These are phyloP conservation scores for Valencia hispanica DNA, from an alignment of 2,797 vertebrate genomes.

Conservation along the genomic window DNA sequence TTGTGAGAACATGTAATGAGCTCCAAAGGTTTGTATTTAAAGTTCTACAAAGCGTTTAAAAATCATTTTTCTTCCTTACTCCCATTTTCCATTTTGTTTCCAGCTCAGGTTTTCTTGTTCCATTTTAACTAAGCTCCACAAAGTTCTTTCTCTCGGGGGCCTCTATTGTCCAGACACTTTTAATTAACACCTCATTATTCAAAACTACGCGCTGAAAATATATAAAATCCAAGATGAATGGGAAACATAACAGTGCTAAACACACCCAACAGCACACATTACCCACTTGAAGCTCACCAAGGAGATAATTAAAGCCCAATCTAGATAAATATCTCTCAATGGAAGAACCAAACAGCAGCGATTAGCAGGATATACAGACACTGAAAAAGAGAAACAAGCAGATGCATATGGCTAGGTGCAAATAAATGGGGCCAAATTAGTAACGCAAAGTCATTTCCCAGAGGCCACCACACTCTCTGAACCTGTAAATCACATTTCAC, in stretches of 20 bases:
- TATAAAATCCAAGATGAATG: background rate
- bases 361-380: slow-evolving; percentile 36
- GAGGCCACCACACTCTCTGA: slow-evolving; percentile 39
- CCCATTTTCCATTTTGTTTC: background rate
- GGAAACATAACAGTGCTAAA: slow-evolving; percentile 10
- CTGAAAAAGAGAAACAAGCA: slow-evolving; percentile 4
- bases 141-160: slow-evolving; percentile 15
- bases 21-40: background rate
- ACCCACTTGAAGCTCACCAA: slow-evolving; percentile 42
- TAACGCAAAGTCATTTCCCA: slow-evolving; percentile 26
- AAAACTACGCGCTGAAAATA: slow-evolving; percentile 9
- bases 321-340: slow-evolving; percentile 46
- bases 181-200: slow-evolving; percentile 57
- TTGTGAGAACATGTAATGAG: background rate
- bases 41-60: background rate
- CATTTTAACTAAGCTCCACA: background rate
- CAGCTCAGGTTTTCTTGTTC: background rate
- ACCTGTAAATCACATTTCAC: slow-evolving; percentile 59
- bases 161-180: slow-evolving; percentile 40
- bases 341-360: slow-evolving; percentile 33
- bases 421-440: slow-evolving; percentile 26
- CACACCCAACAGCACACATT: slow-evolving; percentile 14
- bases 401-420: slow-evolving; percentile 17
- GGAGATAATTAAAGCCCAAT: slow-evolving; percentile 56
- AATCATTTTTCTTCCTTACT: background rate